Base-by-base conservation (phyloP, 2,888 invertebrate species). In the Carcina quercana region DNA sequence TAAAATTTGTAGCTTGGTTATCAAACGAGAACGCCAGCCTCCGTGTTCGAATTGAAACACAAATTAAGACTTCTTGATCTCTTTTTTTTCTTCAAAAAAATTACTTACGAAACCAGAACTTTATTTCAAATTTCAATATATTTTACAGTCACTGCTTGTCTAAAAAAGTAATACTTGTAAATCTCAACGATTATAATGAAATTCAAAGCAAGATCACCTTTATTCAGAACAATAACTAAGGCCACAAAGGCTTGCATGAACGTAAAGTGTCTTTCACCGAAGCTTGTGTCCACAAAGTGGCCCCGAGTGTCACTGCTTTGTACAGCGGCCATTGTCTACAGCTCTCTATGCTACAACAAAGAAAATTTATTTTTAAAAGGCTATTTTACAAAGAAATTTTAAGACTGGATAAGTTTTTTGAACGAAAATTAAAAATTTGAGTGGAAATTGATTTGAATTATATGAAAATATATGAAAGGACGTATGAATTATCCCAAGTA, bases 341-440 rank as follows among this genome's bases (percentile, higher is more conserved):
- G 24, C 30, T 22, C 43, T 48, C 47, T 38, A 33, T 34, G 46
- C 43, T 40, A 50, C 53, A 38, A 55, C 60, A 60, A 61, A 60
- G 67, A 59, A 49, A 49, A 50, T 54, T 59, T 60, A 56, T 60
- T 62, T 62, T 59, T 53, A 50, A 59, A 61, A 46, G 37, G 50
- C 50, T 40, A 42, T 37, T 32, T n/a, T n/a, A 26, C 26, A n/a
- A 15, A 15, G 6, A 26, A 15, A 4, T 8, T 5, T 6, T 10
- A n/a, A 3, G 8, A 26, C 14, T 26, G 26, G 26, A 26, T 5
- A 25, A 22, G 22, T 22, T 5, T 5, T 11, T 22, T n/a, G 17
- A 5, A 17, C 17, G 5, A 22, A 22, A 22, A 22, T 22, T 22
- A 11, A 10, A 5, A 22, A 5, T 10, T 22, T 22, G n/a, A 11